phyloP scores from a whole-genome alignment of 1,140 invertebrate species.

The Globodera rostochiensis region DNA sequence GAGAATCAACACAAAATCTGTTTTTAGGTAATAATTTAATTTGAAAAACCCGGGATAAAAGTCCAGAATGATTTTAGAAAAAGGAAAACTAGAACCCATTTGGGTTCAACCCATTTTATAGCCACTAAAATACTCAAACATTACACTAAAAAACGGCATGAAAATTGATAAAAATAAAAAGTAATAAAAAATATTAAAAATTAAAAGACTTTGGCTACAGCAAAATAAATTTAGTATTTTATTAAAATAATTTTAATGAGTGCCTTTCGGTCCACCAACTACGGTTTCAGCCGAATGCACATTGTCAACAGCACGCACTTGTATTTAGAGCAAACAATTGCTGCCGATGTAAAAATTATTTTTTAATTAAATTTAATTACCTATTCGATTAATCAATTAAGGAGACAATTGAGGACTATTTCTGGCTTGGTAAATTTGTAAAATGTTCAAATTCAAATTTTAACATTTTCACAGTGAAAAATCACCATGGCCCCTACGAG shows the following conservation, averaged over 20 bases:
- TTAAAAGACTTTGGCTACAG: too few relatives aligned
- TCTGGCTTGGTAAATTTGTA: slow-evolving; percentile 26
- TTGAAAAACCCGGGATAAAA: too few relatives aligned
- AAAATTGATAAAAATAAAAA: neutral
- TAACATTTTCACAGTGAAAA: slow-evolving; percentile 24
- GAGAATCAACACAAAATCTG: slow-evolving; percentile 55
- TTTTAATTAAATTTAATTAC: slow-evolving; percentile 10
- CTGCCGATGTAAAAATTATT: slow-evolving; percentile 39
- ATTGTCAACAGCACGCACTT: slow-evolving; percentile 52
- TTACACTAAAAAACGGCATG: neutral
- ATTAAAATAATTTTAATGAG: neutral
- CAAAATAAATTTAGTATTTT: too few relatives aligned
- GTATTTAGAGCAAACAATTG: slow-evolving; percentile 50
- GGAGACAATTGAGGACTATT: slow-evolving; percentile 40
- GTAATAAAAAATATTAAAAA: too few relatives aligned
- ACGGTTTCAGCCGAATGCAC: slow-evolving; percentile 74
- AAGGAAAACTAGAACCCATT: too few relatives aligned
- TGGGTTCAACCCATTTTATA: too few relatives aligned
- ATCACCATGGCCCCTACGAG: slow-evolving; percentile 31
- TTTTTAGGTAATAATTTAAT: too few relatives aligned
- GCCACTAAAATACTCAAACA: too few relatives aligned
- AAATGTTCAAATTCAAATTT: neutral
- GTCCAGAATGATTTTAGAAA: too few relatives aligned
- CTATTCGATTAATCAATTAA: neutral
- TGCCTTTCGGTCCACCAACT: slow-evolving; percentile 80